Evolutionary conservation across 2,797 vertebrate species (phyloP).

Genomic region (Leptatherina wallacei): DNA sequence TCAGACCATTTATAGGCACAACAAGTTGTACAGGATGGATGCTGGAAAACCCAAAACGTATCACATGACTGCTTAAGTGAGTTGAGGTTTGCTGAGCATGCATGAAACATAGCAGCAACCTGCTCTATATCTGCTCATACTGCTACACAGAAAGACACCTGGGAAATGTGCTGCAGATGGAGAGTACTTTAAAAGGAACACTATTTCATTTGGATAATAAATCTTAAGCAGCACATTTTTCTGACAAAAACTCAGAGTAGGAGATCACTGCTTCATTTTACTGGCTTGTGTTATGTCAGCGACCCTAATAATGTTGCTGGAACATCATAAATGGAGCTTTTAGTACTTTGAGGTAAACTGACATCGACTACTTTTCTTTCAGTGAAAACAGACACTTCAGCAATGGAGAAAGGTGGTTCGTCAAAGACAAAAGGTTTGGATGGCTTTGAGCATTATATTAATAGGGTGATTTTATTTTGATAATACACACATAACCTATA

Average conservation of each 20-base stretch:
- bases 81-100: conserved; percentile 21
- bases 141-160: conserved; percentile 4
- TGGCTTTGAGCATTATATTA: neutral
- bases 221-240: neutral
- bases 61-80: neutral
- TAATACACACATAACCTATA: neutral
- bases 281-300: neutral
- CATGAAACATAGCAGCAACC: neutral
- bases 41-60: neutral
- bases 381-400: conserved; percentile 62
- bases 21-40: neutral
- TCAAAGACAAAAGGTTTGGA: conserved; percentile 72
- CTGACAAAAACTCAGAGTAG: neutral
- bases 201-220: neutral
- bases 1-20: neutral
- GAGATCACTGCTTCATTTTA: neutral
- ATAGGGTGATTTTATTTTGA: neutral
- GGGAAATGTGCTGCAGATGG: neutral
- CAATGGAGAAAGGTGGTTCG: conserved; percentile 70
- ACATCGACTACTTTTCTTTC: conserved; percentile 21
- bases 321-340: neutral
- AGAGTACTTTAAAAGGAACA: neutral
- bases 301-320: neutral
- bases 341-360: neutral
- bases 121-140: neutral